Evolutionary conservation across 2,797 vertebrate species (phyloP), one percentile per base, ranked within the genome.

Genomic region (Takifugu ocellatus): DNA sequence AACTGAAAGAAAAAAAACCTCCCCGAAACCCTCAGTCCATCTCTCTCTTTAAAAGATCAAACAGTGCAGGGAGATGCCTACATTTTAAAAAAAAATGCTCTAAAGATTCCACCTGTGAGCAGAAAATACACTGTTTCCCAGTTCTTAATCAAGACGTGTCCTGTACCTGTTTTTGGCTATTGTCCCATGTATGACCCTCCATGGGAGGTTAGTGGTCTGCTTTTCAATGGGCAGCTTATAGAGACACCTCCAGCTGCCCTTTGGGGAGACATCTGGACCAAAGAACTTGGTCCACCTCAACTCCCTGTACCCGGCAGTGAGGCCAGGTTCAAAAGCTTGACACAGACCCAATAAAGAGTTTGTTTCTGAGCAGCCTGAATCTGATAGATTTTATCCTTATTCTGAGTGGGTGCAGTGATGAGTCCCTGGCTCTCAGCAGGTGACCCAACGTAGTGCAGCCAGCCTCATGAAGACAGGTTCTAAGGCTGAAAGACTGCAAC

Each of bases 171-270:
- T 25, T 9, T 50, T 36, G 0, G 36, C 47, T 53, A n/a, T 53
- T 5, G 21, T 21, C 1, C 43, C 29, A 1, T 49, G 33, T n/a
- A 54, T 33, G 55, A 55, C 2, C 52, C 33, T n/a, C 53, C 60
- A 33, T 14, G 43, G 52, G 52, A 62, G 46, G 52, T 46, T 54
- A 26, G 21, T 39, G 2, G 15, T 45, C 39, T 1, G 0, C 3
- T 63, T 51, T 25, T 33, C 39, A 50, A 33, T 0, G 1, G 53
- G 47, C 21, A 27, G 49, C 33, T 54, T 61, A 26, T 26, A 57
- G 48, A 46, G 43, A 14, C 24, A 16, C 45, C 21, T 1, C 51
- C 59, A 61, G 45, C 24, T 54, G 51, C 24, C 16, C 21, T 39
- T 42, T 1, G n/a, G 31, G 26, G 44, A 39, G 33, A 39, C 9